Conservation (phyloP, 1,140 invertebrate species). For the Whitmania pigra region DNA sequence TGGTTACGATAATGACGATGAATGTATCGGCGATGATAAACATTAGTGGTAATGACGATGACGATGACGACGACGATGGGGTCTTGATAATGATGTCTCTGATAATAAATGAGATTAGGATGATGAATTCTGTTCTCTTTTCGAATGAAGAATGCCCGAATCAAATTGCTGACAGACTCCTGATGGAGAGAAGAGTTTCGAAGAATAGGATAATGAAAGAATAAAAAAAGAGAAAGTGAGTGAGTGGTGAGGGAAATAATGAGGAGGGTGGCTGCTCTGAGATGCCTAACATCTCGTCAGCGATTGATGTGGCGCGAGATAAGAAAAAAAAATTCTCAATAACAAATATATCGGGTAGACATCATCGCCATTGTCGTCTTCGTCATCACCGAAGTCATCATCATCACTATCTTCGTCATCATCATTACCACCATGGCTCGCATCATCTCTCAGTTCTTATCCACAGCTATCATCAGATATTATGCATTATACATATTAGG, state of each 20-base stretch:
- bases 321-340: constrained; percentile 4
- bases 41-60: not conserved
- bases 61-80: not conserved
- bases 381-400: not conserved
- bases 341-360: not conserved
- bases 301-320: no score
- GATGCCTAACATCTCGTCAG: no score
- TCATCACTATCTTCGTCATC: not conserved
- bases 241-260: not conserved
- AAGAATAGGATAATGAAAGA: not conserved
- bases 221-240: not conserved
- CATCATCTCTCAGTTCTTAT: not conserved
- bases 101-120: not conserved
- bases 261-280: not conserved
- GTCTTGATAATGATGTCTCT: constrained; percentile 8
- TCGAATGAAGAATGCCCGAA: no score
- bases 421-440: not conserved
- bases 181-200: not conserved
- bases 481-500: no score
- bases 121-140: not conserved
- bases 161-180: no score
- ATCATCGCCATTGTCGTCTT: not conserved
- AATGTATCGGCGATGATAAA: not conserved
- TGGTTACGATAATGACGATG: not conserved
- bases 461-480: not conserved